These are phyloP conservation scores for Sarcophaga peregrina DNA, from an alignment of 1,140 invertebrate species.

Conservation along the genomic window DNA sequence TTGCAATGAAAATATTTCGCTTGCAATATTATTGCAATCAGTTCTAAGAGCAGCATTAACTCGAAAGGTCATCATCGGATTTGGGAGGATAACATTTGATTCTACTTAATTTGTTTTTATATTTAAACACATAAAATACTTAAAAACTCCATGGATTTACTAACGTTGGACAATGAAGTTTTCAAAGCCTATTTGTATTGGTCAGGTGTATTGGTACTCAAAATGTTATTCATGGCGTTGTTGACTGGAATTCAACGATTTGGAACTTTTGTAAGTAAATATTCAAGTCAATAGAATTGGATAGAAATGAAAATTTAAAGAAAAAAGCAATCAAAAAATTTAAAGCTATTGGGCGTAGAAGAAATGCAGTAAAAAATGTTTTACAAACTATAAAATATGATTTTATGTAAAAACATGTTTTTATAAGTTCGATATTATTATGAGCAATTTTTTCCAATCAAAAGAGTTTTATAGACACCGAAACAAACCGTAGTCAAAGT, in stretches of 20 bases:
- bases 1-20: not conserved
- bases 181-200: constrained; percentile 71
- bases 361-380: too few relatives aligned
- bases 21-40: not conserved
- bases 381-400: too few relatives aligned
- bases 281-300: not conserved
- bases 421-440: too few relatives aligned
- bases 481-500: too few relatives aligned
- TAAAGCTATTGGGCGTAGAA: too few relatives aligned
- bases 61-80: too few relatives aligned
- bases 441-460: too few relatives aligned
- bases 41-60: not conserved
- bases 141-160: constrained; percentile 47
- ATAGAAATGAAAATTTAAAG: not conserved
- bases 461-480: too few relatives aligned
- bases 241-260: constrained; percentile 71
- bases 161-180: constrained; percentile 63
- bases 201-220: constrained; percentile 70
- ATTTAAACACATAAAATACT: constrained; percentile 11
- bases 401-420: too few relatives aligned
- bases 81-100: too few relatives aligned
- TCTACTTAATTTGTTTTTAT: not conserved
- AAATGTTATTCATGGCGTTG: constrained; percentile 70
- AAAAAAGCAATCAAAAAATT: too few relatives aligned
- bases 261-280: constrained; percentile 69